Percentiles rank a stretch among this genome's conserved stretches.
Evolutionary conservation across 2,888 invertebrate genomes (phyloP).

Genomic region (Linyphia triangularis): DNA sequence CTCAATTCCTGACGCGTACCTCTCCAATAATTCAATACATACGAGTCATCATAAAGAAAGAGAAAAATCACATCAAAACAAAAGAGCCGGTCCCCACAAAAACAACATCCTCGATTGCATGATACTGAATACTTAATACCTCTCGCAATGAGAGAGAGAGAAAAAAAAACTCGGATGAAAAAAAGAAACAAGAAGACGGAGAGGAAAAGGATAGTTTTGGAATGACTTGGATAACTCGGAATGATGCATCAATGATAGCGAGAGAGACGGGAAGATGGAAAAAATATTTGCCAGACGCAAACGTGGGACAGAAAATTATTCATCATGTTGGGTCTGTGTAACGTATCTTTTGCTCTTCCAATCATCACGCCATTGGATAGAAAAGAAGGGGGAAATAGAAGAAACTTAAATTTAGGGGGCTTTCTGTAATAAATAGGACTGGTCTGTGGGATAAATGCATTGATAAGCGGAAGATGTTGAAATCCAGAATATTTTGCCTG

Average conservation of each 20-base stretch:
- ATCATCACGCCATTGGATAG: conserved; percentile 47
- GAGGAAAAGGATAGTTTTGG: conserved; percentile 71
- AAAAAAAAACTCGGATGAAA: conserved; percentile 6
- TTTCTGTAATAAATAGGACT: no score
- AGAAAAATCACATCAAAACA: conserved; percentile 13
- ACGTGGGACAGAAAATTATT: conserved; percentile 74
- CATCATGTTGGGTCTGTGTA: conserved; percentile 66
- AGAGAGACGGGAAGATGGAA: conserved; percentile 56
- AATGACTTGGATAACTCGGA: conserved; percentile 72
- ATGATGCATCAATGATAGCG: conserved; percentile 69
- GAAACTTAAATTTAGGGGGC: conserved; percentile 6
- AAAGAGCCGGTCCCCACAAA: conserved; percentile 35
- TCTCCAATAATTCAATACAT: conserved; percentile 55
- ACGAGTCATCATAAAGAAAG: background rate
- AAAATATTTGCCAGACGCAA: conserved; percentile 73
- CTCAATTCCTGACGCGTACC: background rate
- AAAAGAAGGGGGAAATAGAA: background rate
- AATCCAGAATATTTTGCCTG: no score
- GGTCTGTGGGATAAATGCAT: no score
- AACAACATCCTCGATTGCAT: conserved; percentile 65
- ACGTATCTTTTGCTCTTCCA: conserved; percentile 61
- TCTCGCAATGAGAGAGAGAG: conserved; percentile 5
- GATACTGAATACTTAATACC: conserved; percentile 74
- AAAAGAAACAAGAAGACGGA: conserved; percentile 19
- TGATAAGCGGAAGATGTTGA: no score